phyloP scores from a whole-genome alignment of 1,140 invertebrate species.

The Pseudoatta argentina region DNA sequence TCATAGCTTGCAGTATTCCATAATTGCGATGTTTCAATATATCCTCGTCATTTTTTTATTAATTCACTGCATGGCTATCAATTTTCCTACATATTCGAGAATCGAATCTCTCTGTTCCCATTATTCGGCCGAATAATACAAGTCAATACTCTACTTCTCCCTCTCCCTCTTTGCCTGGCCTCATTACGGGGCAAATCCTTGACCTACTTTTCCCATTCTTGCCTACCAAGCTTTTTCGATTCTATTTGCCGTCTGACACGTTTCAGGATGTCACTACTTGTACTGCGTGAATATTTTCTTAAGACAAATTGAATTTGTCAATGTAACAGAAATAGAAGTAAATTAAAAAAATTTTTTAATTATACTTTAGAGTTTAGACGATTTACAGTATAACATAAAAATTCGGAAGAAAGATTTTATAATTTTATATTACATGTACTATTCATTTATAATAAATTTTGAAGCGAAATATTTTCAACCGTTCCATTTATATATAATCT shows the following conservation, averaged over 20 bases:
- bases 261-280: constrained; percentile 29
- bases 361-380: background rate
- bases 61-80: constrained; percentile 27
- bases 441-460: constrained; percentile 1
- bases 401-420: constrained; percentile 12
- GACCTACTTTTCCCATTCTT: constrained; percentile 44
- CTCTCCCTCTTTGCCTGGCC: background rate
- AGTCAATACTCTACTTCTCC: constrained; percentile 44
- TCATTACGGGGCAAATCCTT: constrained; percentile 52
- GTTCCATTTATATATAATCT: background rate
- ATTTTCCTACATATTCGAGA: constrained; percentile 42
- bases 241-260: constrained; percentile 21
- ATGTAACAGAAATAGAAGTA: background rate
- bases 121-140: constrained; percentile 51
- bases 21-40: background rate
- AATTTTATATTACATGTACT: constrained; percentile 4
- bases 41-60: background rate
- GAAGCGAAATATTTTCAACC: background rate
- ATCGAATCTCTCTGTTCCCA: constrained; percentile 21
- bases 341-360: background rate
- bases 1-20: background rate
- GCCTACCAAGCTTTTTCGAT: constrained; percentile 46
- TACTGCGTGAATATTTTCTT: constrained; percentile 12
- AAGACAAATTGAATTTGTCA: constrained; percentile 33
- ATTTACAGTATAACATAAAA: background rate